Conservation (phyloP, 1,140 invertebrate genomes). For the Varroa destructor region DNA sequence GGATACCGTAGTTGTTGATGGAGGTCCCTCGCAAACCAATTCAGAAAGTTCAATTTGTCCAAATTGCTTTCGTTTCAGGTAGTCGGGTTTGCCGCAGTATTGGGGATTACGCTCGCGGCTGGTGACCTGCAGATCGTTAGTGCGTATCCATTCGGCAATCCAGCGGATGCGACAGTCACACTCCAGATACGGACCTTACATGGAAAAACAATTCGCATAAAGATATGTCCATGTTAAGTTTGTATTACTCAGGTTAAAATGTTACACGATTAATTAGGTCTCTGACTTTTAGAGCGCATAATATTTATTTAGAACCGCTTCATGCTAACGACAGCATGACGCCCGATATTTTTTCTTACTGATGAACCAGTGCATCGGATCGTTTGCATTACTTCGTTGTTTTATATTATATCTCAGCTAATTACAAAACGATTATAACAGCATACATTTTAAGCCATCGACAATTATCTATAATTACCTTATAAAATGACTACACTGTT, state of each 20-base stretch:
- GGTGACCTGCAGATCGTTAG: conserved; percentile 67
- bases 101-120: conserved; percentile 79
- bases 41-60: conserved; percentile 63
- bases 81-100: conserved; percentile 68
- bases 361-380: too few species aligned
- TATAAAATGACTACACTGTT: too few species aligned
- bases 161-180: conserved; percentile 76
- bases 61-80: conserved; percentile 62
- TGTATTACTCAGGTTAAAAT: not conserved
- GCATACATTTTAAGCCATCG: too few species aligned
- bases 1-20: conserved; percentile 35
- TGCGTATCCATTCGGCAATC: conserved; percentile 77
- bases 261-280: too few species aligned
- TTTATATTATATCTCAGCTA: too few species aligned
- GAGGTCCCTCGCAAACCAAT: conserved; percentile 35
- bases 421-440: too few species aligned
- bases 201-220: not conserved
- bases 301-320: too few species aligned
- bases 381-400: too few species aligned
- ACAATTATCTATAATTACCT: too few species aligned
- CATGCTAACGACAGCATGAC: too few species aligned
- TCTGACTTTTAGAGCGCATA: too few species aligned
- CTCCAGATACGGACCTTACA: conserved; percentile 58
- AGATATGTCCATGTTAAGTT: not conserved
- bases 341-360: too few species aligned